A percentile compares a stretch with the other conserved stretches of the same genome.
phyloP scores from a whole-genome alignment of 2,888 invertebrate genomes.

The Ceriagrion tenellum region DNA sequence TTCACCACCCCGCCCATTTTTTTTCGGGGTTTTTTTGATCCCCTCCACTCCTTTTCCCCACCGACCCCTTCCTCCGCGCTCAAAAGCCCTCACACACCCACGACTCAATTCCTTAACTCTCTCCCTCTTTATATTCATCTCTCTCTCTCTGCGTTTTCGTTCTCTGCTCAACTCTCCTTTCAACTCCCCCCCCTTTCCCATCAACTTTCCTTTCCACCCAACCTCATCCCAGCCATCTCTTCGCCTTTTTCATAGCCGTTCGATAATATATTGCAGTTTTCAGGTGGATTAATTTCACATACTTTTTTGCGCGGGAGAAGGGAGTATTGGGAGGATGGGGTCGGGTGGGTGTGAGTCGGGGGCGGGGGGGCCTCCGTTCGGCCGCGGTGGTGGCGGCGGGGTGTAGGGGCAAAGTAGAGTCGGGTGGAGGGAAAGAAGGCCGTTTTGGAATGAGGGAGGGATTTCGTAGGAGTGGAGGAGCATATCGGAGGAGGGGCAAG shows the following conservation, averaged over 20 bases:
- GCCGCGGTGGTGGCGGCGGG: not conserved
- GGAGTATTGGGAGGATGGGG: not conserved
- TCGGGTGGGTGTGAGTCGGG: no score
- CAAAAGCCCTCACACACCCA: not conserved
- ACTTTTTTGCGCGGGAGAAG: conserved; percentile 37
- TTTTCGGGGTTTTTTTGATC: not conserved
- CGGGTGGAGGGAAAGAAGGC: not conserved
- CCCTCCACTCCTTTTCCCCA: not conserved
- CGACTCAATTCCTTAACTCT: not conserved
- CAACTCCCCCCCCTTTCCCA: not conserved
- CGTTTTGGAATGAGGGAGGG: not conserved
- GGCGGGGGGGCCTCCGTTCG: not conserved
- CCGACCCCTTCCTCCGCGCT: not conserved
- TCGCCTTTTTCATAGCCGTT: conserved; percentile 56
- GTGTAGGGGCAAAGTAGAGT: not conserved
- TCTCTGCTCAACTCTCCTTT: not conserved
- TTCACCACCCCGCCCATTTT: not conserved
- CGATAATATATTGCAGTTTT: conserved; percentile 67
- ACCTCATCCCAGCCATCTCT: not conserved
- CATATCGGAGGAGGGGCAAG: not conserved
- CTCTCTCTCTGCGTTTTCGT: not conserved
- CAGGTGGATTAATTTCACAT: conserved; percentile 66
- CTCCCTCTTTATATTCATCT: not conserved
- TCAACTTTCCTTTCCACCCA: not conserved
- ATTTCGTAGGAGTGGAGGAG: not conserved